A percentile compares a stretch with the other conserved stretches of the same genome.
phyloP scores from a whole-genome alignment of 2,113 vertebrate genomes.

The Microtus richardsoni region DNA sequence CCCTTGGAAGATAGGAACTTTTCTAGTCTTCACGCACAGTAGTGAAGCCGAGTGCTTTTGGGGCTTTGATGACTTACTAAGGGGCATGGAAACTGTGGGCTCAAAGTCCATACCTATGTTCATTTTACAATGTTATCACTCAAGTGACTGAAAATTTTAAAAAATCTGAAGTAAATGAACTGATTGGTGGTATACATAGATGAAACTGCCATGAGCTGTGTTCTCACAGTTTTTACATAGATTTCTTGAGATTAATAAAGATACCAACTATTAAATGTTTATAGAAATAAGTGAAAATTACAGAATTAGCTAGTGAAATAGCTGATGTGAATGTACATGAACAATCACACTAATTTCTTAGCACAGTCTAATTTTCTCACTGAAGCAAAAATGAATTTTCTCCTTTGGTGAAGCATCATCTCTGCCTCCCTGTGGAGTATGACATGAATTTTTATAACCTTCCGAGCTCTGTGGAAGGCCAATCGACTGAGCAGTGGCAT shows the following conservation, averaged over 20 bases:
- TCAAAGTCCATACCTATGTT: neutral
- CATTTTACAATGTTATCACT: neutral
- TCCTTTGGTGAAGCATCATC: constrained; percentile 64
- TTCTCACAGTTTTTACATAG: constrained; percentile 48
- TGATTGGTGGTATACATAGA: neutral
- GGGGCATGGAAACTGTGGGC: neutral
- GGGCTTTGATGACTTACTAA: neutral
- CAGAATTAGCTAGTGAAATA: constrained; percentile 9
- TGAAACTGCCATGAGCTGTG: constrained; percentile 23
- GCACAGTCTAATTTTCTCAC: constrained; percentile 67
- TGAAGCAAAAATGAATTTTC: constrained; percentile 76
- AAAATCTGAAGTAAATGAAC: neutral
- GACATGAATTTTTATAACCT: constrained; percentile 73
- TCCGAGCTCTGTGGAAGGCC: constrained; percentile 46
- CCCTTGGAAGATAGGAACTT: neutral
- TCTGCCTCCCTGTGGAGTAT: constrained; percentile 40
- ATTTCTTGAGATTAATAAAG: constrained; percentile 56
- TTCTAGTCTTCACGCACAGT: neutral
- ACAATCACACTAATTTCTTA: constrained; percentile 66
- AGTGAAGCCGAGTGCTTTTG: neutral
- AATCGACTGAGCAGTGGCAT: constrained; percentile 42
- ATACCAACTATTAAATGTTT: constrained; percentile 43
- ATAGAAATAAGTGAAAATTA: constrained; percentile 53
- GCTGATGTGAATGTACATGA: constrained; percentile 48
- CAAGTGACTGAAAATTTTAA: constrained; percentile 18